Percentiles rank a stretch among this genome's conserved stretches.
Evolutionary conservation across 2,888 invertebrate genomes (phyloP).

Genomic region (Spilosoma lubricipeda): DNA sequence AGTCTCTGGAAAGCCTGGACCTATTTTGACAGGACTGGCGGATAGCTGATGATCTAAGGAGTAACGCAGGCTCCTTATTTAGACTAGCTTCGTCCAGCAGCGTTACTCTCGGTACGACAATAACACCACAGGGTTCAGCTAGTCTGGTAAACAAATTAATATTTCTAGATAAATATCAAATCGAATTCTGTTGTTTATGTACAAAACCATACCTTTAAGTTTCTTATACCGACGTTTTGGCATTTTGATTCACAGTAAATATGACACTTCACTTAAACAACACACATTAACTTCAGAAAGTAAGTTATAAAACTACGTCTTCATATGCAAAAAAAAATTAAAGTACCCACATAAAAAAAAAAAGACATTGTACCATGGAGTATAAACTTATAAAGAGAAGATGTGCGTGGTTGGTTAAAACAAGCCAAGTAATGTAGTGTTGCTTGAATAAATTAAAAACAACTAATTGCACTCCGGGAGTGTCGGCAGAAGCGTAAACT

Average conservation of each 20-base stretch:
- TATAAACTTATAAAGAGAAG: not conserved
- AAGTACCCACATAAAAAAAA: conserved; percentile 9
- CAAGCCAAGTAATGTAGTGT: not conserved
- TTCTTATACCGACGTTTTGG: conserved; percentile 34
- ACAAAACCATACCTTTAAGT: conserved; percentile 7
- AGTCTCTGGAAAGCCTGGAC: too few relatives aligned
- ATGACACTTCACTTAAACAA: conserved; percentile 19
- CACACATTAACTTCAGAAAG: not conserved
- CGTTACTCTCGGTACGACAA: too few relatives aligned
- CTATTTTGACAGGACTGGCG: too few relatives aligned
- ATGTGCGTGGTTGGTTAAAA: not conserved
- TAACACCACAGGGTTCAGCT: too few relatives aligned
- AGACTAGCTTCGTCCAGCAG: too few relatives aligned
- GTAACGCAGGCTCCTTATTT: too few relatives aligned
- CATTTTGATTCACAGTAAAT: conserved; percentile 23
- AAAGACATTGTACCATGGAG: not conserved
- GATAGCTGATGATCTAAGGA: too few relatives aligned
- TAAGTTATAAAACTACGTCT: not conserved
- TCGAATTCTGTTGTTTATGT: not conserved
- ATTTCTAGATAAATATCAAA: not conserved
- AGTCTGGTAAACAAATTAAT: not conserved
- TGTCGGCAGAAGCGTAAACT: too few relatives aligned
- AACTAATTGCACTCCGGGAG: too few relatives aligned
- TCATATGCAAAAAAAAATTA: not conserved
- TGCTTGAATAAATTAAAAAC: too few relatives aligned